Conservation (phyloP, 2,888 invertebrate species). For the Tachina fera region DNA sequence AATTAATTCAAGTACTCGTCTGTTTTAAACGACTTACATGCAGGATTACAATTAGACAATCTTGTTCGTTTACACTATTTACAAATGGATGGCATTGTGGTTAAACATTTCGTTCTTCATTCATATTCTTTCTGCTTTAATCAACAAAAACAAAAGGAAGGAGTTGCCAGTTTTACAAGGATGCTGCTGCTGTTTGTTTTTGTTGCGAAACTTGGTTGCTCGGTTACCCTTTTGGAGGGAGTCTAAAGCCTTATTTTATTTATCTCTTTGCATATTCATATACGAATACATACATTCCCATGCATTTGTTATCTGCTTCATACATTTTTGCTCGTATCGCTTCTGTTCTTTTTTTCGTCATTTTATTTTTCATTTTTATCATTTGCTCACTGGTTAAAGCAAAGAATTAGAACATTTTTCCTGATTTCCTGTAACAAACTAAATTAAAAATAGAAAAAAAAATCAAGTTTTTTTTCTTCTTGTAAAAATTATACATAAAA, state of each 20-base stretch:
- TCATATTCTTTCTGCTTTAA: slow-evolving; percentile 31
- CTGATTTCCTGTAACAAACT: slow-evolving; percentile 62
- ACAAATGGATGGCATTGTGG: slow-evolving; percentile 77
- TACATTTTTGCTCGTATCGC: slow-evolving; percentile 52
- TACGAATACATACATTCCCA: slow-evolving; percentile 61
- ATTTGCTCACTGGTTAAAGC: slow-evolving; percentile 50
- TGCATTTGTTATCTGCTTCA: slow-evolving; percentile 69
- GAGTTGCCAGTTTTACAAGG: background rate
- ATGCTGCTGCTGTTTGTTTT: slow-evolving; percentile 31
- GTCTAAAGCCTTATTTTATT: slow-evolving; percentile 62
- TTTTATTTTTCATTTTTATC: background rate
- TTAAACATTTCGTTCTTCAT: slow-evolving; percentile 64
- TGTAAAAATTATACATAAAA: slow-evolving; percentile 18
- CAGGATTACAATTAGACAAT: slow-evolving; percentile 83
- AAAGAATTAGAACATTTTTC: slow-evolving; percentile 70
- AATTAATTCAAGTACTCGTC: slow-evolving; percentile 82
- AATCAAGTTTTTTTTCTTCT: background rate
- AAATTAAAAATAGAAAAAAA: slow-evolving; percentile 26
- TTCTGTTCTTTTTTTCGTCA: background rate
- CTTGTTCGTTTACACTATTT: slow-evolving; percentile 78
- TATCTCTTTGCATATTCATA: slow-evolving; percentile 70
- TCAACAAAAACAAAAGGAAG: background rate
- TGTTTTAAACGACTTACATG: slow-evolving; percentile 83
- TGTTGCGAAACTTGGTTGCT: slow-evolving; percentile 2
- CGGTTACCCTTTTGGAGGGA: slow-evolving; percentile 45